Evolutionary conservation across 2,113 vertebrate genomes (phyloP).

Genomic region (Philantomba maxwellii): DNA sequence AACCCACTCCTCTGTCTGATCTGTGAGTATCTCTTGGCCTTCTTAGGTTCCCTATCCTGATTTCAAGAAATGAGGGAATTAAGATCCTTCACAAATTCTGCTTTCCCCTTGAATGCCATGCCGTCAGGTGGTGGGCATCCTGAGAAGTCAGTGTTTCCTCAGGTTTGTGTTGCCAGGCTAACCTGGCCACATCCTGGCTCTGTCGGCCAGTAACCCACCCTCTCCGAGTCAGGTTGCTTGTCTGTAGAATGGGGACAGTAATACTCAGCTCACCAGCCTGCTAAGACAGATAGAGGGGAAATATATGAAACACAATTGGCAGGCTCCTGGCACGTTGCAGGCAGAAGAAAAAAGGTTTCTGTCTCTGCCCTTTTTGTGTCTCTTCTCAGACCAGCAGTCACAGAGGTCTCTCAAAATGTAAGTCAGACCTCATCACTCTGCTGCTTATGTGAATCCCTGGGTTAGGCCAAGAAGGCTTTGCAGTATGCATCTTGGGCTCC

Average conservation of each 20-base stretch:
- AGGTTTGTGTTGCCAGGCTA: background rate
- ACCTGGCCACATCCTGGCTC: background rate
- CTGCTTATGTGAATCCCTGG: background rate
- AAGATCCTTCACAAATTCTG: background rate
- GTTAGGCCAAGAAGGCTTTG: background rate
- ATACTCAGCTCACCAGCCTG: background rate
- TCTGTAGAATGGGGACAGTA: background rate
- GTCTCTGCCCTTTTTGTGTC: background rate
- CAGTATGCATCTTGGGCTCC: background rate
- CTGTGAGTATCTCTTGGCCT: background rate
- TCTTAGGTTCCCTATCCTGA: background rate
- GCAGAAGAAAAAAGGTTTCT: background rate
- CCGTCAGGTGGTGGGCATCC: background rate
- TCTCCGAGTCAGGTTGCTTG: background rate
- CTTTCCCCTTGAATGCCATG: background rate
- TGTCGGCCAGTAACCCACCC: background rate
- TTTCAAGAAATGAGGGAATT: background rate
- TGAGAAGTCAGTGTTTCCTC: background rate
- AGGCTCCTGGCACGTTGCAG: background rate
- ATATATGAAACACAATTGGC: background rate
- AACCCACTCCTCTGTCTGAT: background rate
- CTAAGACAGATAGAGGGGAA: background rate
- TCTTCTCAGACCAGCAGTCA: background rate
- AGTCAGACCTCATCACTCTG: background rate
- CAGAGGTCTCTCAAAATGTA: background rate